Evolutionary conservation across 2,888 invertebrate species (phyloP).

Genomic region (Frankliniella fusca): DNA sequence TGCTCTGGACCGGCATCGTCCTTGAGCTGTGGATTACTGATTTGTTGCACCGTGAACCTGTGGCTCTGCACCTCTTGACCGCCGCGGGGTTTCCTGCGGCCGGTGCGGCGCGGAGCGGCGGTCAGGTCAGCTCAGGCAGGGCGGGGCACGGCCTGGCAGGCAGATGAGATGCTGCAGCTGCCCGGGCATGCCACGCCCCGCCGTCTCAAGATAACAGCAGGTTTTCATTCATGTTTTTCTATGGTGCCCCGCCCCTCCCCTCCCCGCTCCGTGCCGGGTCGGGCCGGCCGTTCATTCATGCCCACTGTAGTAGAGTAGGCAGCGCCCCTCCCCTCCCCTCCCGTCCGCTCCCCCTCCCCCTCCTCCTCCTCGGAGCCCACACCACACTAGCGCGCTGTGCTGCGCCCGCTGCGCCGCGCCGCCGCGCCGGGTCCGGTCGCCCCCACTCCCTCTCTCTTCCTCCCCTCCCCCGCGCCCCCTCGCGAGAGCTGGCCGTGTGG

Average conservation of each 20-base stretch:
- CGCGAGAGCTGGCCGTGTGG: neutral
- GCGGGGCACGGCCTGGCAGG: no score
- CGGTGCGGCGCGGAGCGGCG: no score
- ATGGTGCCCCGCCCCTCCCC: neutral
- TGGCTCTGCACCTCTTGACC: no score
- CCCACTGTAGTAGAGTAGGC: constrained; percentile 25
- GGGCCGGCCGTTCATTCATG: constrained; percentile 13
- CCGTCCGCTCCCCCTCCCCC: neutral
- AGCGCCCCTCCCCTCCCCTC: neutral
- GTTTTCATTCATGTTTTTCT: constrained; percentile 25
- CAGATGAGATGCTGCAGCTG: neutral
- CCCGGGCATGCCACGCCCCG: neutral
- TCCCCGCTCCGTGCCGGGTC: neutral
- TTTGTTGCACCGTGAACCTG: no score
- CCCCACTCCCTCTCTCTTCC: neutral
- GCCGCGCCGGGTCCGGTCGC: neutral
- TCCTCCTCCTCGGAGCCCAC: neutral
- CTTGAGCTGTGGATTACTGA: no score
- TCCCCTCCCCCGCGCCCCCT: neutral
- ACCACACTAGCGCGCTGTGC: neutral
- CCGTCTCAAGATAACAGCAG: constrained; percentile 11
- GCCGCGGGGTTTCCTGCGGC: no score
- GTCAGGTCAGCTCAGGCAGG: no score
- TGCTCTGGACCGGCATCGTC: no score
- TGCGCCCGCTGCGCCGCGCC: neutral